Base-by-base conservation (phyloP, 2,888 invertebrate genomes). In the Zeuzera pyrina region DNA sequence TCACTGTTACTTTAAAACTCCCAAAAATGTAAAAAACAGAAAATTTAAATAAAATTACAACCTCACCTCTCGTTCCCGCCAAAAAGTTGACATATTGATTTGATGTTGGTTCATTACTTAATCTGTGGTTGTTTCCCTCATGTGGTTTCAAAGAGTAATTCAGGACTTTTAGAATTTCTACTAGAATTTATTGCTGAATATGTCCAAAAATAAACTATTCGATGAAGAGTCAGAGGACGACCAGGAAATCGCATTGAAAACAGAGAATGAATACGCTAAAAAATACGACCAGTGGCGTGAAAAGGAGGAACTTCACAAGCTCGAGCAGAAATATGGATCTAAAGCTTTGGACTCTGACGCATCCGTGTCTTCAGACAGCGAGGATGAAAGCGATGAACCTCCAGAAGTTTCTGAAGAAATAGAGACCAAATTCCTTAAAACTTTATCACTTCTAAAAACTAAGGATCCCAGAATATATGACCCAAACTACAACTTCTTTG, bases 381-480 rank as follows among this genome's bases (percentile, higher is more conserved):
- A 89, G 16, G 89, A 90, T 49, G 90, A 89, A 34, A 87, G 87
- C 49, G 88, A 86, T 43, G 86, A 79, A 30, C 87, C 68, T 46
- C 90, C 64, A 69, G 83, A 81, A 39, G 60, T 76, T 0, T 59
- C 89, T 0, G 86, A 89, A 49, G 86, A 89, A 43, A 77, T 90
- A 28, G 97, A 98, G 57, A 89, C 91, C 45, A 91, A 93, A 43
- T 98, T 98, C 69, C 89, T 94, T 25, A 92, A 92, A 70, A 92
- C 97, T 0, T 76, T 97, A 2, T 86, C 95, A 0, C 89, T 89
- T 30, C 69, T 98, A 27, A 97, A 97, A 64, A 92, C 88, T 27
- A 94, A 93, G 58, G 94, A 97, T 77, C 94, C 97, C 0, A 86
- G 87, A 46, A 96, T 97, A 41, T 98, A 98, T 68, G 89, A 97